Base-by-base conservation (phyloP, 64 coral and sea anemone genomes). In the Montipora foliosa region DNA sequence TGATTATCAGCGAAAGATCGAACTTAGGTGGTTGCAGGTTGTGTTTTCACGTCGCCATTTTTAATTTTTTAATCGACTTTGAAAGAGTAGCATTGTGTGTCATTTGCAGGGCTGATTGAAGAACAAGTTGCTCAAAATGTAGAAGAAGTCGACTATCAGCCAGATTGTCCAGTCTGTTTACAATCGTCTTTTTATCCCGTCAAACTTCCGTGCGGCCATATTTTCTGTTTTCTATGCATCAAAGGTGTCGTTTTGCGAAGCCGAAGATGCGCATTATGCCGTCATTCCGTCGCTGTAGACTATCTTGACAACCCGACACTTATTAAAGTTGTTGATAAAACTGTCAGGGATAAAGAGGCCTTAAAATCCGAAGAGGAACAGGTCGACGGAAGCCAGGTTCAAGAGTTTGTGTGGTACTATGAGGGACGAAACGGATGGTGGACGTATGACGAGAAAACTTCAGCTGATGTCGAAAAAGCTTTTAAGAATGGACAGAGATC, bases 351-450 rank as follows among this genome's bases (percentile, higher is more conserved):
- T 10, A 48, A 44, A 15, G 79, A 87, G 80, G 76, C 49, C 52
- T 48, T 2, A 9, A 92, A 91, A 60, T 74, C 78, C 6, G 87
- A 91, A 49, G 19, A 84, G 80, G 48, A 74, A 17, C 62, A 81
- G 1, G 60, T 20, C 75, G 69, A 77, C 9, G 76, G 78, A 83
- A 92, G 60, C 0, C 82, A 91, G 9, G 68, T 12, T 1, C 60
- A 91, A 1, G 89, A 91, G 4, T 99, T 92, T 78, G 79, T 92
- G 0, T 99, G 98, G 98, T 99, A 92, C 49, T 99, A 99, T 61
- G 98, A 99, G 83, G 98, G 98, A 19, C 95, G 98, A 5, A 99
- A 99, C 91, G 98, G 98, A 25, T 99, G 98, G 98, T 99, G 98
- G 98, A 80, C 94, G 2, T 99, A 99, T 46, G 98, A 99, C 55